Conservation (phyloP, 2,888 invertebrate genomes). For the Rhingia campestris region DNA sequence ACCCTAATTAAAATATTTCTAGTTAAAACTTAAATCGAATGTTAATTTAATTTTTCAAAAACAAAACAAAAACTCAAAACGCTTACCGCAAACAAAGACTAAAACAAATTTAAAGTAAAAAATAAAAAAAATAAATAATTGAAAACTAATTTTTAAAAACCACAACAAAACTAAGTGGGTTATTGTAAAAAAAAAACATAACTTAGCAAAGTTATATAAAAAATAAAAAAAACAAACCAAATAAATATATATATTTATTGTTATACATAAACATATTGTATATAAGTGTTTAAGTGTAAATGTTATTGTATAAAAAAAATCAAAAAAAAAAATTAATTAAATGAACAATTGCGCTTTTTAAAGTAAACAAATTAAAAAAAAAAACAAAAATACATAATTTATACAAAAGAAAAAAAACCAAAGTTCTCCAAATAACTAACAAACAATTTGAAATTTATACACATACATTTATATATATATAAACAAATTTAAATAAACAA, state of each 20-base stretch:
- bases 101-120: constrained; percentile 68
- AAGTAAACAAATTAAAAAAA: constrained; percentile 25
- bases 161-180: constrained; percentile 30
- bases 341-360: constrained; percentile 57
- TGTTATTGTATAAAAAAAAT: constrained; percentile 44
- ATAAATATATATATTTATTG: constrained; percentile 58
- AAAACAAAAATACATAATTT: constrained; percentile 35
- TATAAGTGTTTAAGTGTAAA: constrained; percentile 62
- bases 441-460: constrained; percentile 59
- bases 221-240: constrained; percentile 14
- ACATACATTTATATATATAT: constrained; percentile 61
- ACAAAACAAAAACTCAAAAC: constrained; percentile 75
- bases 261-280: constrained; percentile 61
- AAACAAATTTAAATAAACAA: constrained; percentile 44
- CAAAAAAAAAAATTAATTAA: constrained; percentile 7
- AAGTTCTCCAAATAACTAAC: constrained; percentile 34
- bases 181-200: constrained; percentile 46
- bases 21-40: constrained; percentile 10
- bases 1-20: constrained; percentile 25
- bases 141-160: constrained; percentile 35
- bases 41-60: constrained; percentile 45
- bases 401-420: constrained; percentile 38
- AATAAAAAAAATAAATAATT: constrained; percentile 7
- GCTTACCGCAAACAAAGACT: constrained; percentile 82
- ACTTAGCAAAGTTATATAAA: constrained; percentile 18